A percentile compares a stretch with the other conserved stretches of the same genome.
Conservation (phyloP, 2,113 vertebrate species). For the Lasiurus borealis region DNA sequence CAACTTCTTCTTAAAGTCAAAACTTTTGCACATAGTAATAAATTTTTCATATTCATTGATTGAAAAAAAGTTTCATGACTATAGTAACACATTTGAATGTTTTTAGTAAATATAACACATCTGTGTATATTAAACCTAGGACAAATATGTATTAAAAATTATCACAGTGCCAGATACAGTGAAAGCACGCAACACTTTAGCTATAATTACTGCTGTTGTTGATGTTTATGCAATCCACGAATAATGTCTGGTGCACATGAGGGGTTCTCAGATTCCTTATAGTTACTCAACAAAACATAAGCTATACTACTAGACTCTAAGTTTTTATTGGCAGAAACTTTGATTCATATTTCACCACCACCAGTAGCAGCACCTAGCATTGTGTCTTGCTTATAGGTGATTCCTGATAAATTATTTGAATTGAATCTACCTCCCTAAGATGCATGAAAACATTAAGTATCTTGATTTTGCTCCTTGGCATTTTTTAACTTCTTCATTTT, state of each 20-base stretch:
- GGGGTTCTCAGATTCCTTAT: not conserved
- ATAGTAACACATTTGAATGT: not conserved
- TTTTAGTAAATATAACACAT: slow-evolving; percentile 26
- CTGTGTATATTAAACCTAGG: not conserved
- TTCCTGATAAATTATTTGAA: slow-evolving; percentile 12
- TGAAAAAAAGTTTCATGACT: not conserved
- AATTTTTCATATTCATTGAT: not conserved
- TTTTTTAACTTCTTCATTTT: not conserved
- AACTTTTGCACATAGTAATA: not conserved
- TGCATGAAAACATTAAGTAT: not conserved
- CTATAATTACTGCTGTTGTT: not conserved
- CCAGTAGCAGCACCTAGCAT: not conserved
- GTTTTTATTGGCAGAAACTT: not conserved
- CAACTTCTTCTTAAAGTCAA: not conserved
- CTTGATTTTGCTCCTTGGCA: not conserved
- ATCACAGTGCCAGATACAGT: not conserved
- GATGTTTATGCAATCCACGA: not conserved
- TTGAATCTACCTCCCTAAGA: slow-evolving; percentile 1
- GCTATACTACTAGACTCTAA: not conserved
- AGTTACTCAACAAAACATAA: not conserved
- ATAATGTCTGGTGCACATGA: not conserved
- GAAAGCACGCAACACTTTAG: not conserved
- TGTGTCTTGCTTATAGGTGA: not conserved
- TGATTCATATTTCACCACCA: not conserved
- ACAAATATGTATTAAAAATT: not conserved